Evolutionary conservation across 2,888 invertebrate genomes (phyloP), one percentile per base, ranked within the genome.

Genomic region (Drosophila atroscutellata): DNA sequence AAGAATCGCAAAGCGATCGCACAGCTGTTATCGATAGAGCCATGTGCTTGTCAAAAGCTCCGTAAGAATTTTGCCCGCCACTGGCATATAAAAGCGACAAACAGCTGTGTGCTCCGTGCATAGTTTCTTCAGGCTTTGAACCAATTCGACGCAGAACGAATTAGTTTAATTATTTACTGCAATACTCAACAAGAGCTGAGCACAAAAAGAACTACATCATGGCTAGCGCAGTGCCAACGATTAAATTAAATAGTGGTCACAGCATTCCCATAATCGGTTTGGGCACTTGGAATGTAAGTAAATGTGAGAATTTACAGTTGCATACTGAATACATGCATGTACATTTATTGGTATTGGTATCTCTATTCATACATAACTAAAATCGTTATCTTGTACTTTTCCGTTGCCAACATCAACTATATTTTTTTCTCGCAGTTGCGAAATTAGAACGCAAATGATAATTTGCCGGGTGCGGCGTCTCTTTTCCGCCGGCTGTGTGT

Each of bases 281-380:
- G 24, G 97, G 96, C 20, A 97, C 96, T 3, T 97, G 96, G 96
- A 95, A 95, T 93, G 96, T 96, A 94, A 93, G 93, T 94, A 60
- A 13, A 62, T 28, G 0, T 30, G 4, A 32, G 20, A 9, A 39
- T 20, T 39, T 20, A 20, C 9, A 20, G 39, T 39, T 39, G 9
- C 28, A n/a, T 39, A 8, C 5, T 15, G 2, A 56, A 28, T 9
- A 9, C 26, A 6, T 28, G 0, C 9, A 39, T 13, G 0, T n/a
- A n/a, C 30, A 20, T 30, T 6, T 11, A 13, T 45, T 7, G 13
- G 1, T 13, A 28, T 32, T 32, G 32, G 32, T 32, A 11, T 32
- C 32, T 9, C 32, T 32, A 11, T 20, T 11, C 13, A 28, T 59
- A 54, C 18, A 11, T 61, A 36, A 20, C 6, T 51, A 18, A 15